Percentiles rank a stretch among this genome's conserved stretches.
These are phyloP conservation scores for Okapia johnstoni DNA, from an alignment of 2,113 vertebrate genomes.

Conservation along the genomic window DNA sequence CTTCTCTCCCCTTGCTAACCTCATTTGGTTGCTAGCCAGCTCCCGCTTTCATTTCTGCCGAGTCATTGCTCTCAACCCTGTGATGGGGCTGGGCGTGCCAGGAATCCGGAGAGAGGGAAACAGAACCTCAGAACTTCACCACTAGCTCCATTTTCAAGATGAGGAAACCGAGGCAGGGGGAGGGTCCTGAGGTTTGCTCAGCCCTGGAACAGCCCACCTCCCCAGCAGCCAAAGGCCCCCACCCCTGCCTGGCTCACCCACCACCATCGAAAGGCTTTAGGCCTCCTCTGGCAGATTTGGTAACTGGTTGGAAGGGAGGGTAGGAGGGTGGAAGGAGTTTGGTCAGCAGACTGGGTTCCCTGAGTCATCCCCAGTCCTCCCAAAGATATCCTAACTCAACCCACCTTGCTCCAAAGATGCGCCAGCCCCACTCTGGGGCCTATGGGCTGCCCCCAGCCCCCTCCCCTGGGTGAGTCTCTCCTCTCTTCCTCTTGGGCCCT, in stretches of 20 bases:
- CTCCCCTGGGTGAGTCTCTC: neutral
- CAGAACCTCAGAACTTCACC: neutral
- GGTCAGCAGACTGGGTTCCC: neutral
- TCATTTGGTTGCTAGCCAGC: neutral
- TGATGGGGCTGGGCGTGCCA: neutral
- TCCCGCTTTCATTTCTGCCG: neutral
- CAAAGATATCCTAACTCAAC: neutral
- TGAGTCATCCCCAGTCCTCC: neutral
- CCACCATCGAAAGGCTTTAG: neutral
- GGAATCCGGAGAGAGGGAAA: neutral
- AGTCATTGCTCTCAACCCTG: neutral
- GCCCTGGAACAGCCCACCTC: neutral
- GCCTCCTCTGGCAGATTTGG: neutral
- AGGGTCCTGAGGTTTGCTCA: neutral
- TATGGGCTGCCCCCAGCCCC: too few species aligned
- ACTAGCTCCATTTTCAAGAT: neutral
- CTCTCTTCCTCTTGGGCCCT: neutral
- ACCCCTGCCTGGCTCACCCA: neutral
- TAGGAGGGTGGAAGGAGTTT: accelerated
- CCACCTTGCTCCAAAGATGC: neutral
- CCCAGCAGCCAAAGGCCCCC: neutral
- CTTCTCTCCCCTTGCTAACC: neutral
- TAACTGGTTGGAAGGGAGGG: neutral
- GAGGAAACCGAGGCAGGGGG: neutral
- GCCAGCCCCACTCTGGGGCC: neutral